phyloP scores from a whole-genome alignment of 2,888 invertebrate species.

The Melipona beecheii region DNA sequence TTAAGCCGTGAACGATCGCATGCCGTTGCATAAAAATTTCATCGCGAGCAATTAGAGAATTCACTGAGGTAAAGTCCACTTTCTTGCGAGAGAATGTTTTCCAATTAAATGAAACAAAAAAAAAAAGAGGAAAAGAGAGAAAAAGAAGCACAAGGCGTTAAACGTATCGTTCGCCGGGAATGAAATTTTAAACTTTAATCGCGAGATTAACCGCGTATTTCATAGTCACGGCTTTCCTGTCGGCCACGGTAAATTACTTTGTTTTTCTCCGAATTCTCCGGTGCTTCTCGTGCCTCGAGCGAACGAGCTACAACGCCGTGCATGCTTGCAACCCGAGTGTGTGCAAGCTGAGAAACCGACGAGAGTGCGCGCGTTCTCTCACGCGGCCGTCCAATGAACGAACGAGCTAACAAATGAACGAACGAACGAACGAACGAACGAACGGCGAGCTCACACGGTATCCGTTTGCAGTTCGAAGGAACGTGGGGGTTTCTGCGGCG shows the following conservation, averaged over 20 bases:
- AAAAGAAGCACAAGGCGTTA: background rate
- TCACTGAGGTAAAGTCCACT: background rate
- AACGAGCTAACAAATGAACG: background rate
- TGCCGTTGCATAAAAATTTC: slow-evolving; percentile 26
- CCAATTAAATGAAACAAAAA: slow-evolving; percentile 29
- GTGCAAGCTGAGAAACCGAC: background rate
- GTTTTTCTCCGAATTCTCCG: slow-evolving; percentile 32
- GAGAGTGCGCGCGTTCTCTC: background rate
- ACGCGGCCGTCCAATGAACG: background rate
- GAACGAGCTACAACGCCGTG: background rate
- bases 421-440: background rate
- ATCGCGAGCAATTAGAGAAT: slow-evolving; percentile 30
- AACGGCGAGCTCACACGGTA: slow-evolving; percentile 19
- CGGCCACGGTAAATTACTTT: slow-evolving; percentile 35
- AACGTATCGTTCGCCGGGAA: slow-evolving; percentile 27
- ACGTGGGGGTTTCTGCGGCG: slow-evolving; percentile 50
- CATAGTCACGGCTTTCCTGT: slow-evolving; percentile 28
- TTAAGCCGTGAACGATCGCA: background rate
- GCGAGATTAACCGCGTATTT: slow-evolving; percentile 46
- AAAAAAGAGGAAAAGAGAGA: no score
- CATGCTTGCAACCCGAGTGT: background rate
- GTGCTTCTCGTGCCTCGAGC: slow-evolving; percentile 11
- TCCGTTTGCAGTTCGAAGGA: slow-evolving; percentile 58
- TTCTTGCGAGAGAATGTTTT: slow-evolving; percentile 20
- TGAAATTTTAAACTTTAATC: slow-evolving; percentile 61